Evolutionary conservation across 2,113 vertebrate species (phyloP).

Genomic region (Odobenus rosmarus): DNA sequence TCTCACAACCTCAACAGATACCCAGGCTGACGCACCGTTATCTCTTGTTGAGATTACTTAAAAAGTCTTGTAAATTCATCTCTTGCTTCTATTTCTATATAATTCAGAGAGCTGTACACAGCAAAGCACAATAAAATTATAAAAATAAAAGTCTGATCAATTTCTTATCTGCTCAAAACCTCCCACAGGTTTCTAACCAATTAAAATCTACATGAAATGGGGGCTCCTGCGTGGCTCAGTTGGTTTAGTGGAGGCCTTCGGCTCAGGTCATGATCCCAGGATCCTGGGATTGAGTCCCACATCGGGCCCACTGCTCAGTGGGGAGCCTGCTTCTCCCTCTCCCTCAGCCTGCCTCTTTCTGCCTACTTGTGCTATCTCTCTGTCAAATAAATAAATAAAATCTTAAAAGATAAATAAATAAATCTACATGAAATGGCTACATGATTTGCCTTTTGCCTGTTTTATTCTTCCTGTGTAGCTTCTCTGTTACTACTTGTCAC

Average conservation of each 20-base stretch:
- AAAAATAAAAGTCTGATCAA: neutral
- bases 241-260: no score
- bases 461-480: neutral
- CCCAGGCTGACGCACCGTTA: fast-evolving
- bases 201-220: neutral
- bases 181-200: neutral
- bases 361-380: no score
- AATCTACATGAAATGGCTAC: neutral
- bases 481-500: neutral
- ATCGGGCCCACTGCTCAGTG: no score
- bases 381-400: no score
- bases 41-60: neutral
- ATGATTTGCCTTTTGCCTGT: neutral
- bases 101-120: neutral
- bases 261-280: no score
- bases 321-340: no score
- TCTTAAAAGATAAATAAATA: no score
- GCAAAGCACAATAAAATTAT: neutral
- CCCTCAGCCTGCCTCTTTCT: no score
- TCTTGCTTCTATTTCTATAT: neutral
- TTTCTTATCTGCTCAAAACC: neutral
- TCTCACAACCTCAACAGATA: neutral
- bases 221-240: no score
- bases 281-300: no score
- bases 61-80: neutral